Base-by-base conservation (phyloP, 2,888 invertebrate genomes). In the Matsumyia berberina region DNA sequence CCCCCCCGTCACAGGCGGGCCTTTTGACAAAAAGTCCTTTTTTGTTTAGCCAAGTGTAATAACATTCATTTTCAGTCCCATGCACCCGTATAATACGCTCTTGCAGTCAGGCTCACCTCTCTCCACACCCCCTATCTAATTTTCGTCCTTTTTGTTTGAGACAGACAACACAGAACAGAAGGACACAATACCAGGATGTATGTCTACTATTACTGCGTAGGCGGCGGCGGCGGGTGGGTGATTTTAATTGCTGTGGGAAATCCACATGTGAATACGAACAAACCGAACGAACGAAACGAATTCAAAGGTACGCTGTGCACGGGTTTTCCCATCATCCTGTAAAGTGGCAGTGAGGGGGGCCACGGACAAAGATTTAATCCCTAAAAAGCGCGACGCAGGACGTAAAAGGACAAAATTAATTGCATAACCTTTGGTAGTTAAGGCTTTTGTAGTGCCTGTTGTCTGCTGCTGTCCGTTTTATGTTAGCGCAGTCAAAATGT, bases 211-310 rank as follows among this genome's bases (percentile, higher is more conserved):
- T 76, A 85, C 70, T 85, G 74, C 80, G 80, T 85, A 85, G 74
- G 66, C 69, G 69, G 49, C 57, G 24, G 24, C n/a, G n/a, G 6
- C 46, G 64, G 87, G 79, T 88, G 88, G 87, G 87, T 88, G 88
- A 89, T 89, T 91, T 90, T 91, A 91, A 91, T 91, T 91, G 90
- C 90, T 91, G 90, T 91, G 91, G 91, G 90, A 91, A 91, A 89
- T 88, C 87, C 89, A 89, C 91, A 91, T 89, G 88, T 91, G 91
- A 89, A 74, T 85, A 70, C 70, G 51, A 67, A 58, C 5, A 69
- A n/a, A 24, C 24, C 24, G 4, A 24, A 24, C 24, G 24, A 24
- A 24, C 24, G 24, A 3, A 24, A 24, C 55, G 51, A 53, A 58
- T 69, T 64, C 79, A 64, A 83, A 79, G 78, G 79, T 83, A 69